Base-by-base conservation (phyloP, 1,140 invertebrate genomes). In the Delia radicum region DNA sequence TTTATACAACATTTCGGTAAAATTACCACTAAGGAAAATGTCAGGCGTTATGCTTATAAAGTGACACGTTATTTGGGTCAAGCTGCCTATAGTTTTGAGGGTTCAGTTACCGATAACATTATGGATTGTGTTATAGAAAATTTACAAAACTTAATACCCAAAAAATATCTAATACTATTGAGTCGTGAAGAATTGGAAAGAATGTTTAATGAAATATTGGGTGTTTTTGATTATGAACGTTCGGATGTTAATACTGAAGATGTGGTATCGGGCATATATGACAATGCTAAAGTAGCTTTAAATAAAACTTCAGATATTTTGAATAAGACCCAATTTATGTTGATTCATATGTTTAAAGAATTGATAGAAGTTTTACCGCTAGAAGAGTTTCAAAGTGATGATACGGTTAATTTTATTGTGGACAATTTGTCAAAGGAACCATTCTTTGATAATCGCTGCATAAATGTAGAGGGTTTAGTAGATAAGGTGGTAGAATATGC, bases 181-280 rank as follows among this genome's bases (percentile, higher is more conserved):
- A 78, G 77, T 15, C 75, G 75, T 13, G 80, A 85, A 0, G 80
- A 83, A 55, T 61, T 86, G 37, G 72, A 77, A 15, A 82, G 79
- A 31, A 77, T 86, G n/a, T 85, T 86, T 46, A 79, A 79, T 2
- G 82, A 85, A 29, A 79, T 85, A 12, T 74, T 86, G 8, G 77
- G 77, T 4, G 79, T 84, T 24, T 81, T 85, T 13, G 81, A 83
- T 18, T 83, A 82, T 29, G 81, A 84, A 62, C 79, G 79, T 4
- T 79, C 79, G 12, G 85, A 85, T 46, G 77, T 86, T 7, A 86
- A 85, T 55, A 81, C 82, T 0, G 80, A 82, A 55, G 85, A 85
- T 24, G 55, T 86, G 0, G 79, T 86, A 2, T 78, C 79, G 0
- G 82, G 84, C 5, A 84, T 85, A 4, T 81, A 85, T 33, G 79